Evolutionary conservation across 2,888 invertebrate genomes (phyloP), one percentile per base, ranked within the genome.

Genomic region (Linnaemya vulpina): DNA sequence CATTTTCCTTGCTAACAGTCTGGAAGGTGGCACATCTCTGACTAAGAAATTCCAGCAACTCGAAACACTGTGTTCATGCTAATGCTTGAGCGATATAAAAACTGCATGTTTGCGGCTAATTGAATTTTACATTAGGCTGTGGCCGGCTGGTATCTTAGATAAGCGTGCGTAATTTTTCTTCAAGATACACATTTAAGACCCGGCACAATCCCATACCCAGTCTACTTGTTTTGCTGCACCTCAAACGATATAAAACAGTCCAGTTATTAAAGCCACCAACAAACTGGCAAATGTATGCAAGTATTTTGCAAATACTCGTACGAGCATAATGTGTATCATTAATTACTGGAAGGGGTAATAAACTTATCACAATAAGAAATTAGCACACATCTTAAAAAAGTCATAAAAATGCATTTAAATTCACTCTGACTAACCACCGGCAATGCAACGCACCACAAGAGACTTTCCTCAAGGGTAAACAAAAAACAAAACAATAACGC

Each of bases 341-440:
- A 86, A 86, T 86, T 81, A 78, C 78, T 43, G 13, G 55, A 63
- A 83, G 80, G 83, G 76, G 84, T 83, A 84, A 86, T 86, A 85
- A 86, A 87, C 86, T 86, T 84, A 86, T 87, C 86, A 87, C 84
- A 84, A 83, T 83, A 83, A 81, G 83, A 84, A 86, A 86, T 84
- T 84, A 86, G 79, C 83, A 84, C 86, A 86, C 86, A 86, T 80
- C 76, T 75, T 80, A 73, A 65, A 85, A 81, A 78, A 74, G 77
- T 81, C 78, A 82, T 85, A 85, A 85, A 81, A 85, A 76, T 71
- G 40, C 82, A 84, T 86, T 82, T 73, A 86, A 77, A 81, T 75
- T 84, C 71, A 80, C 62, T 80, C 22, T 46, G 46, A n/a, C 35
- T 38, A 30, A 35, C 22, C 40, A 65, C 46, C 43, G 13, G 62